Evolutionary conservation across 2,888 invertebrate genomes (phyloP).

Genomic region (Oscheius onirici): DNA sequence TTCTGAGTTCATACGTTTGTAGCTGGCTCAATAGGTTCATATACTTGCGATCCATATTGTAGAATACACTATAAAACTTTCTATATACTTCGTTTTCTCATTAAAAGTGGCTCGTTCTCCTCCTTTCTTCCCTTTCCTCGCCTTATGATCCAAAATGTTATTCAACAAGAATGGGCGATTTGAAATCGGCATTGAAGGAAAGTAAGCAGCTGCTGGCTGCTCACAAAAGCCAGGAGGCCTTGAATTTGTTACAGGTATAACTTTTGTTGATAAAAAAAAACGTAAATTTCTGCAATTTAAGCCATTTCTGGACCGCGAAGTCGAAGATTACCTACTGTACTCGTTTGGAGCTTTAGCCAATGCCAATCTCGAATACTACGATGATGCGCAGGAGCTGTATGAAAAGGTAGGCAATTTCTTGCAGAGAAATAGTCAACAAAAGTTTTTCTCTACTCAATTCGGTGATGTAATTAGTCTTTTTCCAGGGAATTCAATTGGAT

Average conservation of each 20-base stretch:
- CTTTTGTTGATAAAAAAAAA: not conserved
- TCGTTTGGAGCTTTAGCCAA: constrained; percentile 46
- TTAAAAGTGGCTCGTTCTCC: not conserved
- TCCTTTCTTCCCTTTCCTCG: not conserved
- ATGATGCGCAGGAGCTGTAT: constrained; percentile 38
- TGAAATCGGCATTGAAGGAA: constrained; percentile 47
- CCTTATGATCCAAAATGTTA: not conserved
- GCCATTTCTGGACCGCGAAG: constrained; percentile 35
- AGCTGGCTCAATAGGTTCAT: not conserved
- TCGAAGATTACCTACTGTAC: constrained; percentile 40
- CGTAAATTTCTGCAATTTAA: constrained; percentile 21
- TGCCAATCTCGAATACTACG: constrained; percentile 35
- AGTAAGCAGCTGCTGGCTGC: constrained; percentile 37
- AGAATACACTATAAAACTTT: constrained; percentile 8
- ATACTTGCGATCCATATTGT: constrained; percentile 12
- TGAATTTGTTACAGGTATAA: constrained; percentile 43
- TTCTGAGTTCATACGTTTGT: constrained; percentile 40
- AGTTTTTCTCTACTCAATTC: no score
- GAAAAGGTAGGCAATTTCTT: no score
- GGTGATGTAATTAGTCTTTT: not conserved
- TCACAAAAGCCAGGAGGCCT: constrained; percentile 39
- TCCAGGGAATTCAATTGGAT: constrained; percentile 43
- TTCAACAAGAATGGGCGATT: constrained; percentile 34
- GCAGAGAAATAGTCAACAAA: no score
- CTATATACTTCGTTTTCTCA: not conserved